Conservation (phyloP, 1,140 invertebrate species). For the Vanessa atalanta region DNA sequence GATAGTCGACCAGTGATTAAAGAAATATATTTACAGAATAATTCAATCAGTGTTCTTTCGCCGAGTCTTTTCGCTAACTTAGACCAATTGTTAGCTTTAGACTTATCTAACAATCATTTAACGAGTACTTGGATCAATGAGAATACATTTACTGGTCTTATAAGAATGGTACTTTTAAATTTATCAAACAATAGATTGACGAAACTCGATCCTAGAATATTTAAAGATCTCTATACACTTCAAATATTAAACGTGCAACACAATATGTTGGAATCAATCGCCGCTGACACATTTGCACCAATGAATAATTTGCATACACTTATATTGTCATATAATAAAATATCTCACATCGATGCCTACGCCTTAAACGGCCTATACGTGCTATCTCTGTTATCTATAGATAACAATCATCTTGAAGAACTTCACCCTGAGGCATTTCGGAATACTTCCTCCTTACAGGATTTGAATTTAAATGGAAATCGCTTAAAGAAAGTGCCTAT, state of each 20-base stretch:
- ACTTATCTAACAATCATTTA: conserved; percentile 93
- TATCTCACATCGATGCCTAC: conserved; percentile 88
- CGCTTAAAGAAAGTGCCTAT: conserved; percentile 88
- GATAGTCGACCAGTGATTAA: conserved; percentile 89
- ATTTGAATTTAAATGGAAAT: conserved; percentile 93
- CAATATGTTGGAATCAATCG: conserved; percentile 89
- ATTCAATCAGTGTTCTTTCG: conserved; percentile 90
- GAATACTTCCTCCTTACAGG: conserved; percentile 91
- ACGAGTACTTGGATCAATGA: conserved; percentile 91
- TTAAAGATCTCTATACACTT: conserved; percentile 89
- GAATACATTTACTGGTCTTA: conserved; percentile 92
- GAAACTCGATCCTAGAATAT: conserved; percentile 89
- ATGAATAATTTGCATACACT: conserved; percentile 92
- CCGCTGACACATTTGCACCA: conserved; percentile 89
- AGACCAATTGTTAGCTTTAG: conserved; percentile 91
- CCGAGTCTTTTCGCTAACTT: conserved; percentile 91
- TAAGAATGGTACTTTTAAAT: conserved; percentile 91
- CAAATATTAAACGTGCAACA: conserved; percentile 91
- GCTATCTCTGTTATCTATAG: conserved; percentile 87
- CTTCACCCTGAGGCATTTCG: conserved; percentile 90
- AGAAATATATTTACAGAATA: conserved; percentile 93
- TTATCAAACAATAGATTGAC: conserved; percentile 91
- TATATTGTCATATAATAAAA: conserved; percentile 89
- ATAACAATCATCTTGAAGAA: conserved; percentile 89
- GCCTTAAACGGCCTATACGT: conserved; percentile 90